These are phyloP conservation scores for Platygyra sinensis DNA, from an alignment of 64 coral and sea anemone genomes.

Conservation along the genomic window DNA sequence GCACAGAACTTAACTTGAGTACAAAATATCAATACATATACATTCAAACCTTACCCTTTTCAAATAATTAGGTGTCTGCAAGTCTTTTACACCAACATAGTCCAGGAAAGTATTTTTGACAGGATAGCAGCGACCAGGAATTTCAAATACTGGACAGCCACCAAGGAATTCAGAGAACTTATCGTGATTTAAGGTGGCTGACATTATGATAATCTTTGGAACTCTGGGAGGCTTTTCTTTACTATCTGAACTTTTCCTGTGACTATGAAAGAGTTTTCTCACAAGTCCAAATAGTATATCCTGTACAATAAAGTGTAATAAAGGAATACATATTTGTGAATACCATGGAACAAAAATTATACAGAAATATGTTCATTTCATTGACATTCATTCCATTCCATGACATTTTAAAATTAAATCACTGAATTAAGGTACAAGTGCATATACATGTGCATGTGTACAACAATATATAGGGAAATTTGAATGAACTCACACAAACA, in stretches of 20 bases:
- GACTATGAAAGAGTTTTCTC: slow-evolving; percentile 73
- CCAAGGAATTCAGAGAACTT: slow-evolving; percentile 90
- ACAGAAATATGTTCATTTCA: too few relatives aligned
- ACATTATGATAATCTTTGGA: slow-evolving; percentile 88
- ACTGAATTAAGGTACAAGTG: too few relatives aligned
- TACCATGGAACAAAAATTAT: too few relatives aligned
- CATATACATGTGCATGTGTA: too few relatives aligned
- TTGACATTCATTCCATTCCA: too few relatives aligned
- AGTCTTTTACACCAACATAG: slow-evolving; percentile 75
- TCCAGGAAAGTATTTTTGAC: slow-evolving; percentile 80
- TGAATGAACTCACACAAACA: too few relatives aligned
- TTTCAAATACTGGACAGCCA: slow-evolving; percentile 91
- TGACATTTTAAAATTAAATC: too few relatives aligned
- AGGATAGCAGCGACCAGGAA: slow-evolving; percentile 82
- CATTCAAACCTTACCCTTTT: slow-evolving; percentile 51
- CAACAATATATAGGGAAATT: too few relatives aligned
- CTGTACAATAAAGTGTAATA: slow-evolving; percentile 38
- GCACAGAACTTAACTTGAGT: too few relatives aligned
- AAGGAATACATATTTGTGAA: too few relatives aligned
- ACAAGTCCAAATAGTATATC: slow-evolving; percentile 95
- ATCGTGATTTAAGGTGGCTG: slow-evolving; percentile 84
- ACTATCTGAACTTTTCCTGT: not conserved
- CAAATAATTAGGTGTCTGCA: slow-evolving; percentile 85
- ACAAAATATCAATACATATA: not conserved
- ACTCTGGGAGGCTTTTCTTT: not conserved